These are phyloP conservation scores for Cheilosia urbana DNA, from an alignment of 2,888 invertebrate genomes.

Conservation along the genomic window DNA sequence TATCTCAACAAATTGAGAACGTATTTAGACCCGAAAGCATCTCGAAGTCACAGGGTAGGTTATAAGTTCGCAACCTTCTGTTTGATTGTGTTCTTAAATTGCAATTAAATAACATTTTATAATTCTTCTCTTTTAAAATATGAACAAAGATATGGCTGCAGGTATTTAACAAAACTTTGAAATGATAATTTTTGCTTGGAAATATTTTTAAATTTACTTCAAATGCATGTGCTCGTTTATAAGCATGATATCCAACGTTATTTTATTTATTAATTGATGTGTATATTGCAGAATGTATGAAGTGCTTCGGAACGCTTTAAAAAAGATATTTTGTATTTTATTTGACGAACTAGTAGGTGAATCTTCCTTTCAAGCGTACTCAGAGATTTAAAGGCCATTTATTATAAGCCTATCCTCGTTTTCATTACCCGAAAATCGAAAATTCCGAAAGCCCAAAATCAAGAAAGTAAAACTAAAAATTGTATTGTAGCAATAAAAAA, in stretches of 20 bases:
- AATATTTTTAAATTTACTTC: constrained; percentile 50
- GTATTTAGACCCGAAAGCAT: constrained; percentile 98
- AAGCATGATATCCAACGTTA: constrained; percentile 3
- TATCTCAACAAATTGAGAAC: constrained; percentile 98
- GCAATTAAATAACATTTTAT: constrained; percentile 38
- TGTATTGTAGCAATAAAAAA: too few species aligned
- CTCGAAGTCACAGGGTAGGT: constrained; percentile 96
- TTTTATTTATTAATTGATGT: constrained; percentile 1
- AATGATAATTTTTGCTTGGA: constrained; percentile 43
- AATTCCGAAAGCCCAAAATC: too few species aligned
- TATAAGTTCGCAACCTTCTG: constrained; percentile 32
- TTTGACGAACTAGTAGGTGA: too few species aligned
- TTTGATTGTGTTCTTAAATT: constrained; percentile 30
- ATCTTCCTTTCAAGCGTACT: too few species aligned
- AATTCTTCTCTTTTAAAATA: constrained; percentile 55
- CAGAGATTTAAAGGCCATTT: too few species aligned
- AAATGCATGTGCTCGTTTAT: constrained; percentile 6
- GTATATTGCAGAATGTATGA: background rate
- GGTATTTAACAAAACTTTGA: constrained; percentile 69
- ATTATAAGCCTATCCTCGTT: too few species aligned
- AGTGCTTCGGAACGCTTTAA: background rate
- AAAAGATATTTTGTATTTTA: too few species aligned
- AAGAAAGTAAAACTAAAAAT: too few species aligned
- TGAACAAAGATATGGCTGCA: constrained; percentile 74
- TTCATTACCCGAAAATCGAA: too few species aligned